Evolutionary conservation across 92 coral and sea anemone species (phyloP).

Genomic region (Chrysogorgia sp.): DNA sequence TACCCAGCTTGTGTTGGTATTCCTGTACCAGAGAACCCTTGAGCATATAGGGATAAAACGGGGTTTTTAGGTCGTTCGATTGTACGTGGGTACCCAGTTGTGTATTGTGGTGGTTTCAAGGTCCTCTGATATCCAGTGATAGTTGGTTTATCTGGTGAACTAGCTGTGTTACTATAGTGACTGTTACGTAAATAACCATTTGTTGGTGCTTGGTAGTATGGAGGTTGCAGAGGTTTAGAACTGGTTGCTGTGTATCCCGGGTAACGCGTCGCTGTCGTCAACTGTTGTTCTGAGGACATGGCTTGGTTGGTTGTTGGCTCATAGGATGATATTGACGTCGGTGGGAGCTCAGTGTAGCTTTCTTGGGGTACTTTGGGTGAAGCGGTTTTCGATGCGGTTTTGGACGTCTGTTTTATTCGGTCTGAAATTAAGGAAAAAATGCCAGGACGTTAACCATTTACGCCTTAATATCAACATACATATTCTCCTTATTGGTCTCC

Average conservation of each 20-base stretch:
- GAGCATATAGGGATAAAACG: neutral
- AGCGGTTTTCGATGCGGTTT: no score
- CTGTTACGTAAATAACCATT: neutral
- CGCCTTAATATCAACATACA: no score
- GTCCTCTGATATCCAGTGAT: slow-evolving; percentile 18
- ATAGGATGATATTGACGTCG: neutral
- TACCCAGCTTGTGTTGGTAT: neutral
- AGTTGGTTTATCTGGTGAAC: neutral
- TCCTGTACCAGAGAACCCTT: neutral
- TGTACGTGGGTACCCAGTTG: slow-evolving; percentile 27
- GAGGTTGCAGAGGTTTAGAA: neutral
- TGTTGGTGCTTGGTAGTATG: neutral
- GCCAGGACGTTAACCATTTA: no score
- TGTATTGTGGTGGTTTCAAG: neutral
- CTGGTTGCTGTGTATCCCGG: neutral
- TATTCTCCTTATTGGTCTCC: no score
- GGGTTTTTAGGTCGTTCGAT: neutral
- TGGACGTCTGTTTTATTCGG: no score
- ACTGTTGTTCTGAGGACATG: neutral
- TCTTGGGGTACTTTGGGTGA: neutral
- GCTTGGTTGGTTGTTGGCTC: neutral
- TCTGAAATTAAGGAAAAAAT: no score
- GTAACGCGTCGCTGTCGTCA: neutral
- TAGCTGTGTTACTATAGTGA: slow-evolving; percentile 7
- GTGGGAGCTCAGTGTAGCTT: neutral